Evolutionary conservation across 2,113 vertebrate genomes (phyloP), one percentile per base, ranked within the genome.

Genomic region (Paedocypris sp.): DNA sequence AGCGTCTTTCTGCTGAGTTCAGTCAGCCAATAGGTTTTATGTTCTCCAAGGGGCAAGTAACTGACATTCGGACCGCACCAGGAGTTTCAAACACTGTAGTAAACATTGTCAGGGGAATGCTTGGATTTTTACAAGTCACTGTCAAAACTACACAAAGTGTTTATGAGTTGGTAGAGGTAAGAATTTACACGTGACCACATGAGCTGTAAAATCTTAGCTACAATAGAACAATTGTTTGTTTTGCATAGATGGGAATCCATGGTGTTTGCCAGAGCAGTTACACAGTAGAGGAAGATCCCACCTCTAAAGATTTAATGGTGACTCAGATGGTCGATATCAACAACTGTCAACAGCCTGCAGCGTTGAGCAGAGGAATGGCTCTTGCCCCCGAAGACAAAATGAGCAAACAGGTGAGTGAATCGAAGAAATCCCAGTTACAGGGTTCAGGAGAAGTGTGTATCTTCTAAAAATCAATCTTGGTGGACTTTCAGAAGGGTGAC

Each of bases 51-150:
- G 85, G 83, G 45, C 80, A 80, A 4, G 46, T 87, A 4, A 19
- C 43, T 1, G 50, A 81, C 51, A 83, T 87, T 52, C 67, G 7
- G 2, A 68, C 80, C 8, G 35, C 74, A 6, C 5, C 73, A 7
- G 80, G 76, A 2, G 16, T 78, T 19, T 67, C 83, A n/a, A 73
- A 82, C 22, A 75, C 75, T 1, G 61, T 74, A n/a, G 76, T 86
- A 35, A 87, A 87, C 75, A 80, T 87, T 10, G 72, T 81, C 31
- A 83, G 83, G 49, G 86, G 83, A n/a, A 78, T 87, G 4, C 76
- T 87, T 36, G 62, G 62, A 12, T 82, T 83, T 49, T 77, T 86
- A 35, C 80, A 86, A 19, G 64, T 82, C 31, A 87, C 83, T 19
- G 66, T 86, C 25, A 87, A 87, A 73, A 86, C 77, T 43, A 83